Conservation (phyloP, 2,797 vertebrate species). For the Cetoscarus ocellatus region DNA sequence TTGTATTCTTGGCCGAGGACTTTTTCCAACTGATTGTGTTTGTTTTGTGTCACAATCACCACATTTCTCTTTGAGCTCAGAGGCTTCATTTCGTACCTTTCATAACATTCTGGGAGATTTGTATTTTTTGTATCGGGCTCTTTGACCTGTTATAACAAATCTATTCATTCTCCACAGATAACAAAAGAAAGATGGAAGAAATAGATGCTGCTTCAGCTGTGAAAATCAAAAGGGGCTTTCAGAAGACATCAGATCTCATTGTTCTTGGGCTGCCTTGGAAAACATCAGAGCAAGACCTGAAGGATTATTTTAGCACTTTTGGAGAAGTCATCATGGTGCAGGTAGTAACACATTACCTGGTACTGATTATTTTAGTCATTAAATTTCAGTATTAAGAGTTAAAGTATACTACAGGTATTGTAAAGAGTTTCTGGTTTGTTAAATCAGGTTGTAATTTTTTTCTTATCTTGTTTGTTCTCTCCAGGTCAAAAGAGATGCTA, state of each 20-base stretch:
- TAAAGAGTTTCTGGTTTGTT: neutral
- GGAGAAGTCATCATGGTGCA: slow-evolving; percentile 99
- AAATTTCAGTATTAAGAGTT: too few species aligned
- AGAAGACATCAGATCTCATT: slow-evolving; percentile 98
- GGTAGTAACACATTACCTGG: slow-evolving; percentile 78
- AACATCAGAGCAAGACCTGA: slow-evolving; percentile 97
- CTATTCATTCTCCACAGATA: slow-evolving; percentile 83
- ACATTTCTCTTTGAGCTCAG: neutral
- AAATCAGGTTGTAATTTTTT: neutral
- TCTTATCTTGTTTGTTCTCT: neutral
- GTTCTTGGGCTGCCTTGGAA: slow-evolving; percentile 98
- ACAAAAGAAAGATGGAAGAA: slow-evolving; percentile 99
- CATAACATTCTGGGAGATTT: neutral
- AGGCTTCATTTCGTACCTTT: neutral
- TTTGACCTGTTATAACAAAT: neutral
- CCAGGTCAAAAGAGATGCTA: slow-evolving; percentile 97
- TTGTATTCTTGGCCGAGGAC: too few species aligned
- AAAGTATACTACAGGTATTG: neutral
- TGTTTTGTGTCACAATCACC: too few species aligned
- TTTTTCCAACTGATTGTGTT: too few species aligned
- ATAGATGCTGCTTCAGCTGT: slow-evolving; percentile 96
- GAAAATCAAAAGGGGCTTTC: slow-evolving; percentile 96
- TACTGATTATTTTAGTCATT: neutral
- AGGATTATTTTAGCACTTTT: slow-evolving; percentile 97
- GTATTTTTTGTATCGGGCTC: neutral